phyloP scores from a whole-genome alignment of 2,888 invertebrate species.

The Conus canariensis region DNA sequence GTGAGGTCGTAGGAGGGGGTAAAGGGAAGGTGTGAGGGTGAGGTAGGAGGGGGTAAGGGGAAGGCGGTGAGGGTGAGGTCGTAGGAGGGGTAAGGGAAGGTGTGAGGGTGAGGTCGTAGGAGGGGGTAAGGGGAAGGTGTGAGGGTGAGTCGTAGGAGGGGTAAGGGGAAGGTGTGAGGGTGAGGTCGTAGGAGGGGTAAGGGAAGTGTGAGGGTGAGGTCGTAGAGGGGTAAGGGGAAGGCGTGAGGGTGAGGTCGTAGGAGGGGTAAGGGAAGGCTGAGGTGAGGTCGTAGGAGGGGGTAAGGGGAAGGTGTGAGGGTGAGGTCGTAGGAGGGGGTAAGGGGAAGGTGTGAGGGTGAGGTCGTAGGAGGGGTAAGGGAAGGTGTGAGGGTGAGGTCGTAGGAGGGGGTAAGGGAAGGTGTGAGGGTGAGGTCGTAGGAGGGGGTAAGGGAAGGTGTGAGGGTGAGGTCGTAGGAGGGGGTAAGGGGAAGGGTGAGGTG shows the following conservation, averaged over 20 bases:
- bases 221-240: not conserved
- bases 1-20: not conserved
- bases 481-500: not conserved
- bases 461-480: not conserved
- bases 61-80: not conserved
- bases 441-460: too few species aligned
- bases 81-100: not conserved
- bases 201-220: not conserved
- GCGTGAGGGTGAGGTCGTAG: not conserved
- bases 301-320: not conserved
- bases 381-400: not conserved
- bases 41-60: too few species aligned
- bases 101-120: not conserved
- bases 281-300: not conserved
- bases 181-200: not conserved
- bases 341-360: too few species aligned
- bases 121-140: not conserved
- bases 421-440: too few species aligned
- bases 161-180: too few species aligned
- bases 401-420: not conserved
- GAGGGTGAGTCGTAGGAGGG: too few species aligned
- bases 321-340: not conserved
- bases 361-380: too few species aligned
- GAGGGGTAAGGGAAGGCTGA: not conserved
- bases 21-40: too few species aligned